These are phyloP conservation scores for Lamproptera curius DNA, from an alignment of 2,888 invertebrate species.

Conservation along the genomic window DNA sequence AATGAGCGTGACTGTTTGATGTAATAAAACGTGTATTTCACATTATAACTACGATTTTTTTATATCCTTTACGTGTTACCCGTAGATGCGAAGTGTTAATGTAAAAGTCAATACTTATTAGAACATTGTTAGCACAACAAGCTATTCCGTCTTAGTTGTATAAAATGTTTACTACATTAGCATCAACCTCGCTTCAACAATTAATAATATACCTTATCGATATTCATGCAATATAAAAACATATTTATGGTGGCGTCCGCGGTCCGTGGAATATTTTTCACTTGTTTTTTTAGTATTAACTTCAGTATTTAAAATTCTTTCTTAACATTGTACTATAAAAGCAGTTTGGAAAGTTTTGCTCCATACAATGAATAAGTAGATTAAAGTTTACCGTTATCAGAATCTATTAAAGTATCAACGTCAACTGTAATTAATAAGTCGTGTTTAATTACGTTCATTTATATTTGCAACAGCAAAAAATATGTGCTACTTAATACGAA, in stretches of 20 bases:
- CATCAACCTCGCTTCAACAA: background rate
- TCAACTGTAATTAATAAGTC: background rate
- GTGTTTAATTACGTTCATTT: too few relatives aligned
- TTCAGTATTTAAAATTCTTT: background rate
- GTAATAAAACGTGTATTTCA: slow-evolving; percentile 68
- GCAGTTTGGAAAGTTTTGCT: slow-evolving; percentile 6
- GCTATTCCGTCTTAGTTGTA: background rate
- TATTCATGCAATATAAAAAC: background rate
- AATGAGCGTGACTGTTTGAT: slow-evolving; percentile 48
- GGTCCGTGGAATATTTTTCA: background rate
- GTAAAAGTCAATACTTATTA: background rate
- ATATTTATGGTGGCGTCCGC: background rate
- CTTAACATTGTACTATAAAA: background rate
- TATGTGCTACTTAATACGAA: too few relatives aligned
- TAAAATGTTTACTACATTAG: slow-evolving; percentile 4
- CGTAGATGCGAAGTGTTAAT: slow-evolving; percentile 3
- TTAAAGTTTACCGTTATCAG: slow-evolving; percentile 2
- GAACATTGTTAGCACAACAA: slow-evolving; percentile 3
- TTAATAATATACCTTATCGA: background rate
- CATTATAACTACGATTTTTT: slow-evolving; percentile 55
- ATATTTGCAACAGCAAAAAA: background rate
- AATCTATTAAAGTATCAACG: background rate
- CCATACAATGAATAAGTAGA: slow-evolving; percentile 9
- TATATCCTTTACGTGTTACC: slow-evolving; percentile 38
- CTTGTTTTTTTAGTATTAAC: background rate